These are phyloP conservation scores for Drosophila recens DNA, from an alignment of 2,888 invertebrate genomes.

Conservation along the genomic window DNA sequence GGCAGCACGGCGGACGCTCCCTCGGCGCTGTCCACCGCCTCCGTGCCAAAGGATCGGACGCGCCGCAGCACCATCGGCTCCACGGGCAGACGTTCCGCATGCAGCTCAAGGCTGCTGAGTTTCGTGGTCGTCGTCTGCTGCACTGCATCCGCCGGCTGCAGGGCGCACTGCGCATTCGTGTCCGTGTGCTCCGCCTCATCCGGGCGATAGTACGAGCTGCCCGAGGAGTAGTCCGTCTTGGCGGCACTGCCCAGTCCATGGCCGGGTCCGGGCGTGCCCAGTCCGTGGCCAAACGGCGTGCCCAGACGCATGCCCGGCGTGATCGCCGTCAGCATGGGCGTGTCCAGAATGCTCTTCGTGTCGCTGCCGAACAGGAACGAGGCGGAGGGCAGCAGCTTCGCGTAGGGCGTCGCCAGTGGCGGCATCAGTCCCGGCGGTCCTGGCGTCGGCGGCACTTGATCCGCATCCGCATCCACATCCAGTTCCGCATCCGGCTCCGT, in stretches of 20 bases:
- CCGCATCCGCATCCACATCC: neutral
- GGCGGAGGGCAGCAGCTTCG: slow-evolving; percentile 65
- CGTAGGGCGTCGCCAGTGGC: slow-evolving; percentile 81
- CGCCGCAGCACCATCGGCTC: slow-evolving; percentile 82
- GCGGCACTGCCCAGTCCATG: slow-evolving; percentile 73
- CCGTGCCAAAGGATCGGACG: slow-evolving; percentile 81
- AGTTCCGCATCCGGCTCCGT: neutral
- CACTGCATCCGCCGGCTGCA: slow-evolving; percentile 25
- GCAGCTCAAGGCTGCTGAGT: slow-evolving; percentile 54
- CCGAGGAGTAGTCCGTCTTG: slow-evolving; percentile 88
- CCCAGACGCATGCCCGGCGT: slow-evolving; percentile 82
- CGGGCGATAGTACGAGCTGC: slow-evolving; percentile 88
- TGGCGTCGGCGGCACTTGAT: slow-evolving; percentile 86
- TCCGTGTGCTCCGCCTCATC: slow-evolving; percentile 87
- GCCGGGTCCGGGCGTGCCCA: slow-evolving; percentile 78
- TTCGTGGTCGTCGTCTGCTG: neutral
- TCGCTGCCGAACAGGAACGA: slow-evolving; percentile 81
- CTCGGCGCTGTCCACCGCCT: slow-evolving; percentile 63
- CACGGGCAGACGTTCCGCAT: slow-evolving; percentile 75
- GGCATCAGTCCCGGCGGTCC: slow-evolving; percentile 82
- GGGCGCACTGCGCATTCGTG: slow-evolving; percentile 51
- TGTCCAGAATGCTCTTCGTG: slow-evolving; percentile 87
- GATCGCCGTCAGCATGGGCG: slow-evolving; percentile 86
- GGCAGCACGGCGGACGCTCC: slow-evolving; percentile 25
- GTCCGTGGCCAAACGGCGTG: slow-evolving; percentile 69